Evolutionary conservation across 1,140 invertebrate genomes (phyloP).

Genomic region (Brachionus calyciflorus): DNA sequence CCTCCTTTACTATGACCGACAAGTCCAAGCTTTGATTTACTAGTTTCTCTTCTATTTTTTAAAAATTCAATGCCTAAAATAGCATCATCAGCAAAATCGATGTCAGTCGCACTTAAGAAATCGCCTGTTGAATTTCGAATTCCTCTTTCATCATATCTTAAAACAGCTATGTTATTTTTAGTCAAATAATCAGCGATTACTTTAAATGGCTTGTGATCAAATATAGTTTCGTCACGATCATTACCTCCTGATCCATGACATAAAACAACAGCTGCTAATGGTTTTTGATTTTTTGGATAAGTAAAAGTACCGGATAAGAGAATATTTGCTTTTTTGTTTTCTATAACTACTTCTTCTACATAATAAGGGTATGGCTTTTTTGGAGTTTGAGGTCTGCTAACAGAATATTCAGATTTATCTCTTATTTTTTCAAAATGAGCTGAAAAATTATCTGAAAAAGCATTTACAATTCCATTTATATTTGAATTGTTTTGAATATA

Average conservation of each 20-base stretch:
- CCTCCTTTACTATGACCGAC: constrained; percentile 19
- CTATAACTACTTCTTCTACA: not conserved
- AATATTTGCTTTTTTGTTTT: not conserved
- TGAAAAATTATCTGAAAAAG: not conserved
- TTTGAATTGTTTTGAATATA: not conserved
- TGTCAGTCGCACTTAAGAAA: not conserved
- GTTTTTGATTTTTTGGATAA: not conserved
- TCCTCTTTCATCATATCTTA: constrained; percentile 14
- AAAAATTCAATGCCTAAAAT: not conserved
- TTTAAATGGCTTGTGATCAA: constrained; percentile 2
- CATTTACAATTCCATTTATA: not conserved
- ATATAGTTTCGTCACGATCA: not conserved
- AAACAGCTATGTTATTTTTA: not conserved
- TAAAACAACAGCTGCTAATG: not conserved
- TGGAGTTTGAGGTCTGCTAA: not conserved
- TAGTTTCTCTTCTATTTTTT: not conserved
- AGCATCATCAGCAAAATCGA: constrained; percentile 15
- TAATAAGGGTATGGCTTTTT: not conserved
- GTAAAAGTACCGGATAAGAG: constrained; percentile 1
- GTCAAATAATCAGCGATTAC: constrained; percentile 22
- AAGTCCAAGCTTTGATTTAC: not conserved
- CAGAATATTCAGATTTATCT: not conserved
- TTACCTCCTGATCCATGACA: constrained; percentile 10
- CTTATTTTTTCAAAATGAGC: not conserved
- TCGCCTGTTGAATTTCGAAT: constrained; percentile 5